These are phyloP conservation scores for Argentina silus DNA, from an alignment of 2,797 vertebrate species.

Conservation along the genomic window DNA sequence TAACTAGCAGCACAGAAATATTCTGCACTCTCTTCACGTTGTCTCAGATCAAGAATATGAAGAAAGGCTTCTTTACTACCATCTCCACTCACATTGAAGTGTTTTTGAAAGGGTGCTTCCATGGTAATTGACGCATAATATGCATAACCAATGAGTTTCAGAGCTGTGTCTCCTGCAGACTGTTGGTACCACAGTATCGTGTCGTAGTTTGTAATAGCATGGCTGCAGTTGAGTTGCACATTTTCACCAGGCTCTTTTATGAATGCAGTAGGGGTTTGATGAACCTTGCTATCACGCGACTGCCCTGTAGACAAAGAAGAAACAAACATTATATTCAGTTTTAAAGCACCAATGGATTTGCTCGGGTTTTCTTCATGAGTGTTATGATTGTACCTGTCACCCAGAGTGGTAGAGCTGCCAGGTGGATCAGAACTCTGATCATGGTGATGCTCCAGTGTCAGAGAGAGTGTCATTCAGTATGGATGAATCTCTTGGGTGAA, in stretches of 20 bases:
- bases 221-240: conserved; percentile 48
- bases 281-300: conserved; percentile 39
- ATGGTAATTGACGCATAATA: neutral
- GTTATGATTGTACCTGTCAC: conserved; percentile 41
- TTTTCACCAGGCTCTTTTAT: conserved; percentile 12
- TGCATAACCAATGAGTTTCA: conserved; percentile 32
- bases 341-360: neutral
- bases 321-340: neutral
- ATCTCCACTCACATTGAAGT: conserved; percentile 31
- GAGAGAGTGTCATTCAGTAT: conserved; percentile 10
- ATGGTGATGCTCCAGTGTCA: conserved; percentile 31
- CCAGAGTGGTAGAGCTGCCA: conserved; percentile 41
- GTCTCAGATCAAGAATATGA: conserved; percentile 11
- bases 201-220: conserved; percentile 27
- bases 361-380: neutral
- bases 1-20: conserved; percentile 28
- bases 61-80: conserved; percentile 24
- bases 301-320: conserved; percentile 30
- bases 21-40: neutral
- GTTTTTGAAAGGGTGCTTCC: conserved; percentile 17
- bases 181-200: conserved; percentile 34
- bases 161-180: conserved; percentile 19
- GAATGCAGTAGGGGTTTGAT: conserved; percentile 52
- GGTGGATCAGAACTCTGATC: conserved; percentile 21
- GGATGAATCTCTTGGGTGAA: neutral